Percentiles rank a stretch among this genome's conserved stretches.
These are phyloP conservation scores for Dasysyrphus albostriatus DNA, from an alignment of 2,888 invertebrate genomes.

Conservation along the genomic window DNA sequence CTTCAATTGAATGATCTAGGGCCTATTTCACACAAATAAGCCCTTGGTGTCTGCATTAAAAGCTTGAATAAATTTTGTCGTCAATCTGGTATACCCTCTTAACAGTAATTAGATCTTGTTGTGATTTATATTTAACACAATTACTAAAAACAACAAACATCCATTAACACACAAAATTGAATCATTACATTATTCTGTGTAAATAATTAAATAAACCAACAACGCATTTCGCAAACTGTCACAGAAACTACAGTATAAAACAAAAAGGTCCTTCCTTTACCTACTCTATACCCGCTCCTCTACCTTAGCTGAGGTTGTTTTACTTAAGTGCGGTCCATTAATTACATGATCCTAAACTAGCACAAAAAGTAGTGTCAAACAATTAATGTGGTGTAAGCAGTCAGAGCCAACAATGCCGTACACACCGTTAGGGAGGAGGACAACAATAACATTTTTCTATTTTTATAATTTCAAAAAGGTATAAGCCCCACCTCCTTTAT, in stretches of 20 bases:
- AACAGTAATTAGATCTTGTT: neutral
- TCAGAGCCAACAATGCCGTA: neutral
- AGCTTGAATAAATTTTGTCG: no score
- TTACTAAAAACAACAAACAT: conserved; percentile 11
- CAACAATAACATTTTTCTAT: conserved; percentile 17
- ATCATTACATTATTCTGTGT: conserved; percentile 30
- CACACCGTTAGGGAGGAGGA: neutral
- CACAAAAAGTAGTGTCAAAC: conserved; percentile 24
- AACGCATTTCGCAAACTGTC: neutral
- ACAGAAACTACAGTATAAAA: neutral
- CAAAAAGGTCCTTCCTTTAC: neutral
- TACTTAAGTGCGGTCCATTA: conserved; percentile 49
- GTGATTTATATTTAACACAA: conserved; percentile 15
- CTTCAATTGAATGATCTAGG: no score
- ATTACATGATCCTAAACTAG: conserved; percentile 26
- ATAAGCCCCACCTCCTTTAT: neutral
- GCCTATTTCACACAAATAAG: no score
- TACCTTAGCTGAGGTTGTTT: conserved; percentile 3
- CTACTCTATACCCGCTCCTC: neutral
- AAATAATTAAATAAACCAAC: conserved; percentile 45
- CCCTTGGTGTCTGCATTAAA: no score
- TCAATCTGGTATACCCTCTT: neutral
- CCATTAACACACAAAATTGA: conserved; percentile 36
- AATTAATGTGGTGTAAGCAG: conserved; percentile 35
- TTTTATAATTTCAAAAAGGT: conserved; percentile 10